phyloP scores from a whole-genome alignment of 2,888 invertebrate genomes.

The Oeneis ivallda region DNA sequence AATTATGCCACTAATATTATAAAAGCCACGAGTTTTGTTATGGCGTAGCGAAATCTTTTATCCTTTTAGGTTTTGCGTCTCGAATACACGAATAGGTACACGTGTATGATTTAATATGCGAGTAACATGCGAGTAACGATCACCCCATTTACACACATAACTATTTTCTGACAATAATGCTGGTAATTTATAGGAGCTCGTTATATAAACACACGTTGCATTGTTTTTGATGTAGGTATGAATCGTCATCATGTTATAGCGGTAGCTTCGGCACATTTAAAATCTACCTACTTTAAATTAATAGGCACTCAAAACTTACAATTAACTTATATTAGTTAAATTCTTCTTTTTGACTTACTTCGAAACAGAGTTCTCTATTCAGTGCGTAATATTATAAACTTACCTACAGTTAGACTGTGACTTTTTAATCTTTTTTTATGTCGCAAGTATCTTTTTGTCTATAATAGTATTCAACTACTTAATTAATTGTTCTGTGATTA shows the following conservation, averaged over 20 bases:
- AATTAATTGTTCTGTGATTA: too few relatives aligned
- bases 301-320: too few relatives aligned
- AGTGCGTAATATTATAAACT: too few relatives aligned
- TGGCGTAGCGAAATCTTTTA: conserved; percentile 57
- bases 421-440: too few relatives aligned
- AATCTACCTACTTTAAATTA: too few relatives aligned
- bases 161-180: conserved; percentile 31
- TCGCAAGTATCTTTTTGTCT: too few relatives aligned
- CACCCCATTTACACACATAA: conserved; percentile 32
- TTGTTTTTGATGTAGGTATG: conserved; percentile 29
- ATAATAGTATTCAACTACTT: too few relatives aligned
- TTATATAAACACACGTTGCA: conserved; percentile 21
- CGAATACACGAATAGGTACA: conserved; percentile 44
- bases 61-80: conserved; percentile 46
- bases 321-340: too few relatives aligned
- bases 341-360: too few relatives aligned
- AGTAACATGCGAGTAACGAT: conserved; percentile 21
- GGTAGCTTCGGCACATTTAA: not conserved
- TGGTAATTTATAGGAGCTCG: conserved; percentile 29
- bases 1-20: conserved; percentile 60
- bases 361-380: too few relatives aligned
- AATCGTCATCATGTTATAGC: conserved; percentile 20
- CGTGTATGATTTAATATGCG: conserved; percentile 49
- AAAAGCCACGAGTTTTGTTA: conserved; percentile 63
- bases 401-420: too few relatives aligned